These are phyloP conservation scores for Phalloptychus januarius DNA, from an alignment of 2,797 vertebrate species.

Conservation along the genomic window DNA sequence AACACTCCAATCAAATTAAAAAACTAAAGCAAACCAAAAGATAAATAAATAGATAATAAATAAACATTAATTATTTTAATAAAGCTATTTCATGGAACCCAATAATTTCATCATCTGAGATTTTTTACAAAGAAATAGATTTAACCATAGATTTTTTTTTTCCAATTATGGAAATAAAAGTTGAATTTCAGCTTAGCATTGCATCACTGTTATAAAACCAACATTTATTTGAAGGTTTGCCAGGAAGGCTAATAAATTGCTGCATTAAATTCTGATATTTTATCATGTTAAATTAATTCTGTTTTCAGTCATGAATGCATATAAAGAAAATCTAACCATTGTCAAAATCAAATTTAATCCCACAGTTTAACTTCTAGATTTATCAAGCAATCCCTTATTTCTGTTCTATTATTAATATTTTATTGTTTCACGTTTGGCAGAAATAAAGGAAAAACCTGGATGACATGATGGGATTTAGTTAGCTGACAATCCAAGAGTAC, in stretches of 20 bases:
- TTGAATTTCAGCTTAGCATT: neutral
- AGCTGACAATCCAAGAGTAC: constrained; percentile 57
- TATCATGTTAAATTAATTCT: too few species aligned
- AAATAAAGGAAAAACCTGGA: constrained; percentile 15
- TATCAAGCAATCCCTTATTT: neutral
- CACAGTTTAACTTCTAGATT: neutral
- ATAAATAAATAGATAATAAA: neutral
- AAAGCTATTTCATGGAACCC: neutral
- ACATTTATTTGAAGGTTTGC: neutral
- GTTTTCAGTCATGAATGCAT: neutral
- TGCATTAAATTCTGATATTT: neutral
- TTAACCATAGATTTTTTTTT: neutral
- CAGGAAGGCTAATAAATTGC: neutral
- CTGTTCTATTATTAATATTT: neutral
- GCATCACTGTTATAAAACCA: neutral
- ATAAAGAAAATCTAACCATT: neutral
- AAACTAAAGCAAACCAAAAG: neutral
- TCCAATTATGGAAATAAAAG: neutral
- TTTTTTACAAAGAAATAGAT: neutral
- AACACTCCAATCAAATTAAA: neutral
- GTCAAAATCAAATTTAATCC: neutral
- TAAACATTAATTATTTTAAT: neutral
- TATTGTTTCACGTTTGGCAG: neutral
- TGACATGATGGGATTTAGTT: constrained; percentile 40
- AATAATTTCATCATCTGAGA: neutral